Base-by-base conservation (phyloP, 2,113 vertebrate species). In the Trinectes maculatus region DNA sequence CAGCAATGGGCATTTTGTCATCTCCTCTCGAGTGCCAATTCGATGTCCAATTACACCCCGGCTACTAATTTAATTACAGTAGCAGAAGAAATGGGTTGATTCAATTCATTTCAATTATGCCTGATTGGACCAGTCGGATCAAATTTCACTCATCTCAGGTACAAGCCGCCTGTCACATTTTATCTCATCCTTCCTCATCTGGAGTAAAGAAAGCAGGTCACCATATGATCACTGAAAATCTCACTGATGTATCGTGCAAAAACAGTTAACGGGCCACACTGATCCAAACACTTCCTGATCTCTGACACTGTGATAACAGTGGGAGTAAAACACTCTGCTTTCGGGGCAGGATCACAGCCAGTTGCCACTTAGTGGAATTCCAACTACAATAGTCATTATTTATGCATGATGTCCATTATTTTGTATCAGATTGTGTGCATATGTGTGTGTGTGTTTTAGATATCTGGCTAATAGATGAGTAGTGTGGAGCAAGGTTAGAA, bases 1-100 rank as follows among this genome's bases (percentile, higher is more conserved):
- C 80, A 82, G 75, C 73, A 81, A 75, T 84, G 80, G 84, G 76
- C 80, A 71, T 88, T 88, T 80, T 83, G 80, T 85, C 82, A 83
- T 88, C 80, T 84, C 85, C 67, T 83, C 82, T 84, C 19, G 56
- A 80, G 82, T 77, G 84, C 80, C 82, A 85, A 79, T 80, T 86
- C 68, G 9, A 84, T 75, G 83, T 90, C 87, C 83, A 90, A 89
- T 87, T 87, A 86, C 52, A 73, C 59, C 68, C 58, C 47, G 26
- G 78, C 62, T 68, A 77, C 84, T 90, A 86, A 90, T 87, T 85
- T 77, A 89, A 89, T 89, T 88, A 90, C 87, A 87, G 87, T 89
- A 84, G 81, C 69, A 83, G 77, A 85, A 88, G 83, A 89, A 91
- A 89, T 86, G 42, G 80, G 77, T 87, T 87, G 74, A 89, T 91